Base-by-base conservation (phyloP, 2,888 invertebrate species). In the Synergus umbraculus region DNA sequence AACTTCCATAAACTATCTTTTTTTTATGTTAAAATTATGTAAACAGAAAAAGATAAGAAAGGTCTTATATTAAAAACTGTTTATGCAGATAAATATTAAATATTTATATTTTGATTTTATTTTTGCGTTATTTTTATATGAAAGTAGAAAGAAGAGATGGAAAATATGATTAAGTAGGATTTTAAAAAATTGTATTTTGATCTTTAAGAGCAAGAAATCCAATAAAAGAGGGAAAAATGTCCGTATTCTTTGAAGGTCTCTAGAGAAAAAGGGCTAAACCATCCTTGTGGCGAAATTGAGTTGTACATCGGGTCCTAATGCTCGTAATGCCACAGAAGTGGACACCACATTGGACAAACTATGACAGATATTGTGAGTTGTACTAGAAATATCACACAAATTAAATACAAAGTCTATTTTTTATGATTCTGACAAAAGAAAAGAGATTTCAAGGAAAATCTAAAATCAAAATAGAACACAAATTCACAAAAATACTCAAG, bases 291-390 rank as follows among this genome's bases (percentile, higher is more conserved):
- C 8, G 8, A 37, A 37, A 37, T 37, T 37, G 58, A 58, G 18
- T 58, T 15, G 58, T 58, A 58, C 58, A 58, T n/a, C 58, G 8
- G 37, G 37, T 37, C 7, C 37, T 37, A 37, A 37, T 37, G 37
- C 37, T 37, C 37, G 58, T 58, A 58, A 58, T 58, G 7, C 58
- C 15, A 18, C 18, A 58, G 58, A 58, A 18, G 58, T 58, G 58
- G 15, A 58, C 15, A 58, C n/a, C 58, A n/a, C n/a, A n/a, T 18
- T 58, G 58, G 58, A 58, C 58, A 58, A 58, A 58, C 58, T 58
- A 18, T 58, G 58, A 58, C 58, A 58, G 7, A 58, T 58, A 58
- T 15, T 58, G 15, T 58, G 7, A 58, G 58, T n/a, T n/a, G 18
- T 15, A 3, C 58, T 58, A 58, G 58, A 58, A 18, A 58, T 37